phyloP scores from a whole-genome alignment of 37 sponge, comb jelly and placozoan genomes.

The Ianthella basta region DNA sequence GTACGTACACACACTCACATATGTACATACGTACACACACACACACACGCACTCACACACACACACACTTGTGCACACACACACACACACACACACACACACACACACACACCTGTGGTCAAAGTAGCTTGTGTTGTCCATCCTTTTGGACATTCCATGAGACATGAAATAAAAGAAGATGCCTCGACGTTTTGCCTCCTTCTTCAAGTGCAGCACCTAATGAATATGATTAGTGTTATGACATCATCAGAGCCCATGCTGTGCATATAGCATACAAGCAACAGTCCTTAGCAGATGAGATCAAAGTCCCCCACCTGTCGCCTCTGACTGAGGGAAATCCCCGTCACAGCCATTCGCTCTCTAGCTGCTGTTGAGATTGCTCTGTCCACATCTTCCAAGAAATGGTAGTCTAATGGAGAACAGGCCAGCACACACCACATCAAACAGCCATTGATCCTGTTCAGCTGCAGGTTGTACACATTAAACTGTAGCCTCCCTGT shows the following conservation, averaged over 20 bases:
- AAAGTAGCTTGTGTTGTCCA: constrained; percentile 35
- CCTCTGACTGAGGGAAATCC: neutral
- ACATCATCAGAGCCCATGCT: neutral
- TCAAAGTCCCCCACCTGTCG: neutral
- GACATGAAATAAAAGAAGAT: constrained; percentile 30
- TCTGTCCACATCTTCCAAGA: constrained; percentile 70
- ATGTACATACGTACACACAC: too few species aligned
- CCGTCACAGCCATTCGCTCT: neutral
- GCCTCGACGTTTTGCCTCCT: constrained; percentile 31
- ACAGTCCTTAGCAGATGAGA: too few species aligned
- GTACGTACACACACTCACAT: too few species aligned
- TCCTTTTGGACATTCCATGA: constrained; percentile 41
- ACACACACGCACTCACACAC: too few species aligned
- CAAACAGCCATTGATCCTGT: neutral
- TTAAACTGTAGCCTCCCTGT: constrained; percentile 8
- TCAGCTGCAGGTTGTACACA: too few species aligned
- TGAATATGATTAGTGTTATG: neutral
- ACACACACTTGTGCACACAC: too few species aligned
- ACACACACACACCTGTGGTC: neutral
- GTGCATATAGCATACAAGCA: too few species aligned
- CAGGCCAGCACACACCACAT: neutral
- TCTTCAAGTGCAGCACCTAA: constrained; percentile 36
- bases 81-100: too few species aligned
- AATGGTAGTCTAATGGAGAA: constrained; percentile 61
- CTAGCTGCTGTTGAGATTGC: constrained; percentile 30